Evolutionary conservation across 2,797 vertebrate genomes (phyloP).

Genomic region (Lacerta agilis): DNA sequence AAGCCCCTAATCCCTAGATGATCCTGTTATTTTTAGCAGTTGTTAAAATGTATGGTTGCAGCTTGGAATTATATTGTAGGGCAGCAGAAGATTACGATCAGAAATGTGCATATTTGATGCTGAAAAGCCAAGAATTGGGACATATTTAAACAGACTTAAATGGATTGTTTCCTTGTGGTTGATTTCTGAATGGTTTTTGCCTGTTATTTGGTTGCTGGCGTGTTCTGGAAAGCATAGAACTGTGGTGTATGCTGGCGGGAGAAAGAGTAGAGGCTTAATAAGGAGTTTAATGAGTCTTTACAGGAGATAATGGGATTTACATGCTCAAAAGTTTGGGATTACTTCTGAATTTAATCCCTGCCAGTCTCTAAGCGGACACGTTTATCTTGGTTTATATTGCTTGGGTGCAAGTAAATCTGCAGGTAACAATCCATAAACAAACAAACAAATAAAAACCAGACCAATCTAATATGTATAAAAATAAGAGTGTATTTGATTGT

Average conservation of each 20-base stretch:
- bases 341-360: slow-evolving; percentile 13
- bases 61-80: neutral
- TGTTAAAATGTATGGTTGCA: slow-evolving; percentile 7
- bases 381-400: slow-evolving; percentile 16
- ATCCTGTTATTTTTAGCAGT: slow-evolving; percentile 20
- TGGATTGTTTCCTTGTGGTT: neutral
- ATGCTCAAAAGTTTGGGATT: slow-evolving; percentile 28
- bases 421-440: neutral
- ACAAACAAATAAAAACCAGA: neutral
- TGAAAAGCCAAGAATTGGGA: neutral
- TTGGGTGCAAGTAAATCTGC: neutral
- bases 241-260: neutral
- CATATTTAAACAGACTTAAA: neutral
- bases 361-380: neutral
- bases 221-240: neutral
- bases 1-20: slow-evolving; percentile 11
- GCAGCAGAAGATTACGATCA: neutral
- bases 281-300: slow-evolving; percentile 23
- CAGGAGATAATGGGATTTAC: slow-evolving; percentile 34
- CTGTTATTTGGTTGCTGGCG: neutral
- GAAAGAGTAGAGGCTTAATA: slow-evolving; percentile 1
- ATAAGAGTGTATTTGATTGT: neutral
- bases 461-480: neutral
- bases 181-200: neutral
- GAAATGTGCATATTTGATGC: neutral